phyloP scores from a whole-genome alignment of 2,888 invertebrate genomes.

The Pristionchus maxplancki region DNA sequence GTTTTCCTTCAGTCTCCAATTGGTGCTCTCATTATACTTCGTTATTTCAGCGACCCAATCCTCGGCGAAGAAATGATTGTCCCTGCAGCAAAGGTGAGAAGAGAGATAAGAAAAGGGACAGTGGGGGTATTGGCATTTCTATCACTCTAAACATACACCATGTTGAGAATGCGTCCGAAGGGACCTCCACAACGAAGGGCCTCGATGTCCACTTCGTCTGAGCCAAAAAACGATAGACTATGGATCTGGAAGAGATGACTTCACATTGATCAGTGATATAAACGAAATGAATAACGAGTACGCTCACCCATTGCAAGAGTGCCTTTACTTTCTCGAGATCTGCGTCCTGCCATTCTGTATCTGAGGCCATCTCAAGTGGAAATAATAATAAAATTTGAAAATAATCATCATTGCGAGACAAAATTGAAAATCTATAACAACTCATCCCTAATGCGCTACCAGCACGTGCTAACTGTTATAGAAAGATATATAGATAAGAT shows the following conservation, averaged over 20 bases:
- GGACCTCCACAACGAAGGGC: conserved; percentile 7
- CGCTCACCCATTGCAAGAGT: not conserved
- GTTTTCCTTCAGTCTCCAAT: conserved; percentile 21
- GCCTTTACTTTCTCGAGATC: not conserved
- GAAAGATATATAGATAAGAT: not conserved
- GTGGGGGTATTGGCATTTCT: too few species aligned
- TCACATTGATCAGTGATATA: not conserved
- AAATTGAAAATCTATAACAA: too few species aligned
- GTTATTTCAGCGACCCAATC: conserved; percentile 8
- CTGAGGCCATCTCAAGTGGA: not conserved
- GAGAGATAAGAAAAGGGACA: not conserved
- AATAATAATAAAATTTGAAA: not conserved
- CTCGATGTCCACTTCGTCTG: conserved; percentile 6
- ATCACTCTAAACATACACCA: not conserved
- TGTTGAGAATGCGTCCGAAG: conserved; percentile 17
- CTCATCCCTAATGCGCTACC: too few species aligned
- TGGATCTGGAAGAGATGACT: not conserved
- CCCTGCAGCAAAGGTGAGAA: not conserved
- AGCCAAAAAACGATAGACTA: not conserved
- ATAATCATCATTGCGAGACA: not conserved
- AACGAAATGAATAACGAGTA: not conserved
- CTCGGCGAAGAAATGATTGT: not conserved
- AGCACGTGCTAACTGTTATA: too few species aligned
- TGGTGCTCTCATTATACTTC: not conserved
- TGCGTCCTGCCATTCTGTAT: not conserved